Percentiles rank a stretch among this genome's conserved stretches.
Conservation (phyloP, 2,113 vertebrate genomes). For the Poeciliopsis prolifica region DNA sequence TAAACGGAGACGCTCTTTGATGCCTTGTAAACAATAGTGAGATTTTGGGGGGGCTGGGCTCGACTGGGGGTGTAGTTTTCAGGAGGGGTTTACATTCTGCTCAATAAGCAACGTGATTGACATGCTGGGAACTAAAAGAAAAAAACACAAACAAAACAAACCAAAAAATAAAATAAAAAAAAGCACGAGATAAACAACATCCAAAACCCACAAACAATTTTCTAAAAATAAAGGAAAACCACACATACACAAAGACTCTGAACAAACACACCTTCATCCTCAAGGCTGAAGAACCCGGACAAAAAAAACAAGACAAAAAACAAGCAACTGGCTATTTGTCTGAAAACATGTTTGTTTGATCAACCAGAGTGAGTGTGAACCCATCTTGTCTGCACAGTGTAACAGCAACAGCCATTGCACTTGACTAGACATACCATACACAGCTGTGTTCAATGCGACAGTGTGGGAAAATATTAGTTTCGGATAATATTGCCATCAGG, state of each 20-base stretch:
- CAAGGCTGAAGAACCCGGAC: slow-evolving; percentile 48
- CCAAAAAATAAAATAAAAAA: not conserved
- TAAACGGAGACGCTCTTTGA: slow-evolving; percentile 60
- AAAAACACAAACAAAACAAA: not conserved
- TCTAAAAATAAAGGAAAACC: slow-evolving; percentile 29
- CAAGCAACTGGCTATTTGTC: slow-evolving; percentile 43
- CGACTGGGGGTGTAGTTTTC: slow-evolving; percentile 59
- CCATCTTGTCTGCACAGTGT: slow-evolving; percentile 74
- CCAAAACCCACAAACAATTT: slow-evolving; percentile 60
- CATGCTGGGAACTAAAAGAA: slow-evolving; percentile 63
- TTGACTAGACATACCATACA: slow-evolving; percentile 71
- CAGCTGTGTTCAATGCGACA: slow-evolving; percentile 63
- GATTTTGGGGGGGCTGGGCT: slow-evolving; percentile 51
- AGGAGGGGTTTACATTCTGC: slow-evolving; percentile 80
- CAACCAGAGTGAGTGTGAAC: slow-evolving; percentile 49
- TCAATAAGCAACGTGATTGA: slow-evolving; percentile 75
- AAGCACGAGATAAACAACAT: slow-evolving; percentile 59
- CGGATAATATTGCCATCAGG: slow-evolving; percentile 68
- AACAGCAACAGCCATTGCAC: slow-evolving; percentile 72
- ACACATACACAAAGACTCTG: slow-evolving; percentile 50
- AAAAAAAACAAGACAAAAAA: slow-evolving; percentile 46
- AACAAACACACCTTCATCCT: slow-evolving; percentile 49
- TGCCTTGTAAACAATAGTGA: slow-evolving; percentile 80
- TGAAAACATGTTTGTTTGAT: slow-evolving; percentile 46
- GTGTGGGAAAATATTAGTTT: slow-evolving; percentile 65